A percentile compares a stretch with the other conserved stretches of the same genome.
These are phyloP conservation scores for Tetragonisca angustula DNA, from an alignment of 2,888 invertebrate genomes.

Conservation along the genomic window DNA sequence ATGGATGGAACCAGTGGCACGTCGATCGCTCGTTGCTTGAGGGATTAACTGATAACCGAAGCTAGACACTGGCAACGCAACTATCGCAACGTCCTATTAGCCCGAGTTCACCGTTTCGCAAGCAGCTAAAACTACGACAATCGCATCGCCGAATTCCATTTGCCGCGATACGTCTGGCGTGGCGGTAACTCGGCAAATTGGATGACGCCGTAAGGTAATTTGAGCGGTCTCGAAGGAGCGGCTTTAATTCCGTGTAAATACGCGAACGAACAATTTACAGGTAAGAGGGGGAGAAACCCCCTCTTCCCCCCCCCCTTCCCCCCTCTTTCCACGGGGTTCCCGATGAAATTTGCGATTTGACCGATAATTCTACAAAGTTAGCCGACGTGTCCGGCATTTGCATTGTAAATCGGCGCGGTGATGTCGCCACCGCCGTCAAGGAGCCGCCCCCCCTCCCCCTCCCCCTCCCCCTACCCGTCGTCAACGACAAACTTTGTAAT, in stretches of 20 bases:
- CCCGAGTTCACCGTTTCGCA: neutral
- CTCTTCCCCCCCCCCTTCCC: too few species aligned
- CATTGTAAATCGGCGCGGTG: constrained; percentile 62
- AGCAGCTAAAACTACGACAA: constrained; percentile 10
- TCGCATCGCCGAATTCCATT: constrained; percentile 23
- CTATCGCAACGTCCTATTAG: neutral
- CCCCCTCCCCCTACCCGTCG: too few species aligned
- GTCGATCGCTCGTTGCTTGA: neutral
- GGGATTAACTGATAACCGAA: neutral
- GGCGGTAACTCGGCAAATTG: constrained; percentile 38
- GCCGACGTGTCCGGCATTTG: constrained; percentile 52
- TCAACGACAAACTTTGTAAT: constrained; percentile 54
- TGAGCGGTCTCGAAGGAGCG: constrained; percentile 45
- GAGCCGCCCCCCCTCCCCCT: too few species aligned
- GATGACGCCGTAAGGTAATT: constrained; percentile 46
- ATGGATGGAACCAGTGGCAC: too few species aligned
- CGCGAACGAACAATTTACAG: constrained; percentile 60
- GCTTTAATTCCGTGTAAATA: constrained; percentile 62
- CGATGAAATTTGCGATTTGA: constrained; percentile 62
- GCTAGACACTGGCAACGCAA: neutral
- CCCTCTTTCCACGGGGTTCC: neutral
- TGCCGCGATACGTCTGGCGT: constrained; percentile 23
- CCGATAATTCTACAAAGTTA: constrained; percentile 65
- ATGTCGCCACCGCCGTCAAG: constrained; percentile 37
- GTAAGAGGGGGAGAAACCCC: constrained; percentile 4